phyloP scores from a whole-genome alignment of 2,888 invertebrate genomes.

The Heterodera filipjevi region DNA sequence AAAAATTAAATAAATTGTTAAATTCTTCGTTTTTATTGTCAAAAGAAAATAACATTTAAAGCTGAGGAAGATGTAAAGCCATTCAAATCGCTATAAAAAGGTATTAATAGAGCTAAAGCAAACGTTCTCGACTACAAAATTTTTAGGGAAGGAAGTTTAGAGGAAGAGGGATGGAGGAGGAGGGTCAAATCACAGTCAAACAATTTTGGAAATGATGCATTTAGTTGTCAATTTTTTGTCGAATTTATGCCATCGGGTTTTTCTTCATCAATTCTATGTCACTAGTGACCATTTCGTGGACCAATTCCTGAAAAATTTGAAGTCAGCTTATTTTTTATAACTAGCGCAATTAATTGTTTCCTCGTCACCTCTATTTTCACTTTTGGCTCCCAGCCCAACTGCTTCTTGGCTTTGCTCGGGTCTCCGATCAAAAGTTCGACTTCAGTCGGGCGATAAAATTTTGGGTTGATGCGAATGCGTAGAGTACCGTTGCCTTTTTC shows the following conservation, averaged over 20 bases:
- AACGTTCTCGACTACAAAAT: no score
- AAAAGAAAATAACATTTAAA: no score
- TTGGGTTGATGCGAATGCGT: constrained; percentile 85
- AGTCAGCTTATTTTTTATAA: no score
- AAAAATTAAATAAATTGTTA: no score
- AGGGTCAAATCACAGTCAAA: neutral
- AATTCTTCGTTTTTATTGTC: no score
- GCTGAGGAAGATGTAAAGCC: no score
- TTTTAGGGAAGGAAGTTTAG: no score
- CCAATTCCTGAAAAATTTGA: constrained; percentile 72
- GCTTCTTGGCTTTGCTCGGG: constrained; percentile 83
- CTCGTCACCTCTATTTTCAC: constrained; percentile 73
- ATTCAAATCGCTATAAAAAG: neutral
- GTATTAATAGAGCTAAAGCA: no score
- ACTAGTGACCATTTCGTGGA: constrained; percentile 89
- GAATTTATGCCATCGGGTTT: constrained; percentile 80
- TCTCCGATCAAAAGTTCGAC: constrained; percentile 92
- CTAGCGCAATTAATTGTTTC: neutral
- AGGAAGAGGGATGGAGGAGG: no score
- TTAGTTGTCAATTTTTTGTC: neutral
- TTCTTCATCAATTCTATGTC: constrained; percentile 87
- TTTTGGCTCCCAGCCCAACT: constrained; percentile 85
- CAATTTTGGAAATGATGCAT: neutral
- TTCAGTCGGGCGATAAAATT: constrained; percentile 96
- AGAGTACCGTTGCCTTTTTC: constrained; percentile 77